phyloP scores from a whole-genome alignment of 1,140 invertebrate species.

The Gryon sp. region DNA sequence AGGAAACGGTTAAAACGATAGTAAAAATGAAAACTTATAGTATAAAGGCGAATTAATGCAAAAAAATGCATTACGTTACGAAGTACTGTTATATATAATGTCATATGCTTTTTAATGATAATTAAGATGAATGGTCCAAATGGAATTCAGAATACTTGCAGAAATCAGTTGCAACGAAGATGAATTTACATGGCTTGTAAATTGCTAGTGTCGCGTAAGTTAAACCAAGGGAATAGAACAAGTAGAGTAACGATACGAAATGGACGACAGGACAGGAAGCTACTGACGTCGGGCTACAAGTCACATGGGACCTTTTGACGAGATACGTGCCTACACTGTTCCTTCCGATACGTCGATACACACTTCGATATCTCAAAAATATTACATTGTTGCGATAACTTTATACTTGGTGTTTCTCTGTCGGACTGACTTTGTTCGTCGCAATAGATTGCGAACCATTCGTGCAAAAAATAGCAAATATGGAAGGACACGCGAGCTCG shows the following conservation, averaged over 20 bases:
- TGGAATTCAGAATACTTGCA: too few species aligned
- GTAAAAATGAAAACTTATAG: constrained; percentile 43
- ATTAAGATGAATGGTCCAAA: too few species aligned
- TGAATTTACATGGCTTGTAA: constrained; percentile 10
- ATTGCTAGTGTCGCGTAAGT: constrained; percentile 4
- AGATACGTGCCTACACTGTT: constrained; percentile 46
- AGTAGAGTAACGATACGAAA: constrained; percentile 36
- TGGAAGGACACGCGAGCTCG: constrained; percentile 8
- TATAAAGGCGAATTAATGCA: too few species aligned
- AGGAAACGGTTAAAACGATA: constrained; percentile 37
- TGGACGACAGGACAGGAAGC: constrained; percentile 62
- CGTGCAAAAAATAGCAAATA: constrained; percentile 61
- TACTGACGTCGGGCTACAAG: constrained; percentile 45
- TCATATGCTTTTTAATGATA: too few species aligned
- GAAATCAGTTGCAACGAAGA: too few species aligned
- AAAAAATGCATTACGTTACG: constrained; percentile 25
- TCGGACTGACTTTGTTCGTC: constrained; percentile 33
- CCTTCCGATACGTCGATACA: constrained; percentile 42
- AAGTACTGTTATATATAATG: too few species aligned
- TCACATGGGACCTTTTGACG: constrained; percentile 63
- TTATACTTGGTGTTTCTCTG: constrained; percentile 21
- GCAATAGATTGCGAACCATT: constrained; percentile 50
- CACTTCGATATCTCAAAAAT: constrained; percentile 59
- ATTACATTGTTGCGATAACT: constrained; percentile 54
- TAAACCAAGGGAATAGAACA: constrained; percentile 3